Evolutionary conservation across 2,888 invertebrate species (phyloP).

Genomic region (Nemoura dubitans): DNA sequence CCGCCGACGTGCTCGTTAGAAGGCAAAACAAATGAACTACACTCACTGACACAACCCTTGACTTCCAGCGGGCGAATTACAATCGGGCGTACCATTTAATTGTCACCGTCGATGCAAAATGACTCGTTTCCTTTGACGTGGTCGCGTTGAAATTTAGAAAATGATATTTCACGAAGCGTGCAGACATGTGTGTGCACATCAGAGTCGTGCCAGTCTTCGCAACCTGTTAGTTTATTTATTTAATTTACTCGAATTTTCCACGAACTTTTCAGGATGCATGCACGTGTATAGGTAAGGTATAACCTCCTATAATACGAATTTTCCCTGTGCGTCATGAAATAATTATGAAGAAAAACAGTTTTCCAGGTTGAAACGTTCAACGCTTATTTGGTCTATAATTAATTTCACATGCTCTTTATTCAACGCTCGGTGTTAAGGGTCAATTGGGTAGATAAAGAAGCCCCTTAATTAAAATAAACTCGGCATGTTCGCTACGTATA

Average conservation of each 20-base stretch:
- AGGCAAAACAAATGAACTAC: constrained; percentile 33
- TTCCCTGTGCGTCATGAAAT: not conserved
- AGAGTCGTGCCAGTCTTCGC: not conserved
- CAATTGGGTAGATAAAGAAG: constrained; percentile 40
- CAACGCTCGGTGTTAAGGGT: constrained; percentile 26
- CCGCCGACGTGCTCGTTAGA: constrained; percentile 23
- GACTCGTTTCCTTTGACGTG: not conserved
- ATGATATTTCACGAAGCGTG: not conserved
- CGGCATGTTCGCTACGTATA: constrained; percentile 31
- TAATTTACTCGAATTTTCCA: not conserved
- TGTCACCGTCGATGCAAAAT: constrained; percentile 1
- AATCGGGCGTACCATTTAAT: not conserved
- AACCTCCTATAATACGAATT: not conserved
- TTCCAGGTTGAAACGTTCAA: not conserved
- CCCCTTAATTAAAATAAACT: constrained; percentile 41
- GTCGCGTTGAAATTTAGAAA: not conserved
- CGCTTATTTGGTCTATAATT: constrained; percentile 12
- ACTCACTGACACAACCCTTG: not conserved
- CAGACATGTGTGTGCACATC: not conserved
- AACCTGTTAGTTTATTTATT: not conserved
- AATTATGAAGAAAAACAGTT: constrained; percentile 12
- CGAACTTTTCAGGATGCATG: not conserved
- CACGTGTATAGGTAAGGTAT: not conserved
- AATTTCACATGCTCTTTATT: constrained; percentile 12
- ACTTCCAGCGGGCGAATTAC: constrained; percentile 14